phyloP scores from a whole-genome alignment of 2,113 vertebrate genomes.

The Equus quagga region DNA sequence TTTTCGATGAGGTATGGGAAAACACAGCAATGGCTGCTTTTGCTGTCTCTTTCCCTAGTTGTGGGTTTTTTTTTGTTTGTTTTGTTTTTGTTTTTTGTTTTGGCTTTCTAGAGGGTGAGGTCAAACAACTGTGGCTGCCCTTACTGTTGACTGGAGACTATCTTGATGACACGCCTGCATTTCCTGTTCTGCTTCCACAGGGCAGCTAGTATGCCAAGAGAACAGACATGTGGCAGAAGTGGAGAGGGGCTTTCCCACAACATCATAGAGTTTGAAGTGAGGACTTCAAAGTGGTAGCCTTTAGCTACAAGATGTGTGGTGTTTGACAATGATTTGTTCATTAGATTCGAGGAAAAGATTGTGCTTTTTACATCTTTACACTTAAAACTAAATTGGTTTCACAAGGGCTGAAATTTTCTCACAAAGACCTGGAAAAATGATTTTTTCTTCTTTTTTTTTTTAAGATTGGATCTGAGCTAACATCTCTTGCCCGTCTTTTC shows the following conservation, averaged over 20 bases:
- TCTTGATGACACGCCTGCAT: constrained; percentile 24
- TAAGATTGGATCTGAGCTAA: too few relatives aligned
- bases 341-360: constrained; percentile 33
- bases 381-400: not conserved
- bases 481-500: too few relatives aligned
- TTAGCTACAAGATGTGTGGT: not conserved
- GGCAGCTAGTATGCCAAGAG: not conserved
- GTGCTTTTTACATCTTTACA: not conserved
- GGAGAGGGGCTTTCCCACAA: not conserved
- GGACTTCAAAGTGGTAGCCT: not conserved
- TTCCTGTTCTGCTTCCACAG: constrained; percentile 11
- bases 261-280: not conserved
- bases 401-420: not conserved
- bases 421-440: not conserved
- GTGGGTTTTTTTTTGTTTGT: not conserved
- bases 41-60: not conserved
- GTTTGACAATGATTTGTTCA: not conserved
- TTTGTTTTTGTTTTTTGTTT: constrained; percentile 20
- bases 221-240: not conserved
- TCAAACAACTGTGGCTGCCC: not conserved
- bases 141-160: not conserved
- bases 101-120: not conserved
- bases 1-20: not conserved
- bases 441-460: not conserved
- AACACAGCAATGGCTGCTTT: not conserved